Evolutionary conservation across 1,140 invertebrate species (phyloP).

Genomic region (Neodiprion pinetum): DNA sequence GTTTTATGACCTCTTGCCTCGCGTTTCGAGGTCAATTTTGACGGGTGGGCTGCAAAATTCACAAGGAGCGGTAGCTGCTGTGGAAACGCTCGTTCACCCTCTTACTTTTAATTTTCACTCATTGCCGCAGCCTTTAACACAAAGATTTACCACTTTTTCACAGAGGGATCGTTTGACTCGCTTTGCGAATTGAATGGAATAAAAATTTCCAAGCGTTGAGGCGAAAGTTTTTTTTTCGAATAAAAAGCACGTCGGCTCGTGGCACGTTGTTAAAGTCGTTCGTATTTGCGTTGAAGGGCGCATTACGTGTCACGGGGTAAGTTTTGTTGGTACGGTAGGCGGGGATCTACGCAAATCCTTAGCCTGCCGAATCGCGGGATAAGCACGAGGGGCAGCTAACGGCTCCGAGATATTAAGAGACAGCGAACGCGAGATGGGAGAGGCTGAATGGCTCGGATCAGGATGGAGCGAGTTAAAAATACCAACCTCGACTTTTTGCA

Average conservation of each 20-base stretch:
- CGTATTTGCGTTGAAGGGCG: neutral
- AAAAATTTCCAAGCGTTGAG: too few relatives aligned
- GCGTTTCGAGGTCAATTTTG: neutral
- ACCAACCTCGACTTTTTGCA: neutral
- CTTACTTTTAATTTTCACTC: too few relatives aligned
- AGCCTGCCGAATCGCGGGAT: neutral
- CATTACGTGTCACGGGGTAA: neutral
- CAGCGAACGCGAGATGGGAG: neutral
- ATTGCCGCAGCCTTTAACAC: too few relatives aligned
- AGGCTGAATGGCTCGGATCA: too few relatives aligned
- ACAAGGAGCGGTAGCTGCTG: too few relatives aligned
- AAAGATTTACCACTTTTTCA: too few relatives aligned
- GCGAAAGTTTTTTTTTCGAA: too few relatives aligned
- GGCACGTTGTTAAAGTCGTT: neutral
- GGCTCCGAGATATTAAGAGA: constrained; percentile 5
- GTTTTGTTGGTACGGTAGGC: neutral
- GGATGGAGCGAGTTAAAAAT: neutral
- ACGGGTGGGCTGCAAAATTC: neutral
- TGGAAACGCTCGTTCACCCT: too few relatives aligned
- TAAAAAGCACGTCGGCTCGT: neutral
- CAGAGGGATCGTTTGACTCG: too few relatives aligned
- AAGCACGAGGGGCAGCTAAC: neutral
- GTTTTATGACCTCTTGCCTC: neutral
- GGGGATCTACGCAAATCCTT: neutral
- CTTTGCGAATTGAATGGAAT: too few relatives aligned